Evolutionary conservation across 2,797 vertebrate species (phyloP).

Genomic region (Luscinia megarhynchos): DNA sequence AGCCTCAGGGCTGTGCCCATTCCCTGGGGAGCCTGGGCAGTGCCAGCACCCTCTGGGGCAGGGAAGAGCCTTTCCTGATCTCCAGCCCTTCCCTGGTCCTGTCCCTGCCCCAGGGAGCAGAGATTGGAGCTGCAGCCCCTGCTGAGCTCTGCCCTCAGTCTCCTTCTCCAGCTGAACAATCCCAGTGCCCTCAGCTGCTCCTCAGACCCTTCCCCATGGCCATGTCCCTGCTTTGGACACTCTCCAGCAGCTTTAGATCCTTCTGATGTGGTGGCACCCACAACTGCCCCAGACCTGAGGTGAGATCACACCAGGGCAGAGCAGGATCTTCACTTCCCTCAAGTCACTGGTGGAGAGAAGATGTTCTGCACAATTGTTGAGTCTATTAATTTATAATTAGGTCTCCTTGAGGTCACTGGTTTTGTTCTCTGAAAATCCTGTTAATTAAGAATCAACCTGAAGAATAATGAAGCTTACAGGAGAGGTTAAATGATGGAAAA

Average conservation of each 20-base stretch:
- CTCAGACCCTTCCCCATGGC: not conserved
- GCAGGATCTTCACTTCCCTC: not conserved
- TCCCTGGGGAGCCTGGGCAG: not conserved
- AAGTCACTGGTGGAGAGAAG: not conserved
- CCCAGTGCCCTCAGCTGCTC: too few relatives aligned
- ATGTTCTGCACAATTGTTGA: not conserved
- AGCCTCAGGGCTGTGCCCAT: not conserved
- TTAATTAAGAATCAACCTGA: not conserved
- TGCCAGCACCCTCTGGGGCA: not conserved
- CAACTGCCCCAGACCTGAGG: fast-evolving
- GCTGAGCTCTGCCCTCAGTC: too few relatives aligned
- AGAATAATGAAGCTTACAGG: not conserved
- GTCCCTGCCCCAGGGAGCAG: too few relatives aligned
- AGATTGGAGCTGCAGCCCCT: too few relatives aligned
- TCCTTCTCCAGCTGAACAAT: too few relatives aligned
- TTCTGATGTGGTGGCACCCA: not conserved
- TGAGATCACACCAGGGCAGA: fast-evolving
- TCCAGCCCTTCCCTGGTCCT: too few relatives aligned
- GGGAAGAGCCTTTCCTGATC: too few relatives aligned
- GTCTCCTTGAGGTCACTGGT: not conserved
- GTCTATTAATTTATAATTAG: not conserved
- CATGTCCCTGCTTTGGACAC: not conserved
- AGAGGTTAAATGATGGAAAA: not conserved
- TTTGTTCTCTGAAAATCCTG: not conserved
- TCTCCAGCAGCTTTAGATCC: not conserved